Evolutionary conservation across 2,797 vertebrate species (phyloP).

Genomic region (Sandelia bainsii): DNA sequence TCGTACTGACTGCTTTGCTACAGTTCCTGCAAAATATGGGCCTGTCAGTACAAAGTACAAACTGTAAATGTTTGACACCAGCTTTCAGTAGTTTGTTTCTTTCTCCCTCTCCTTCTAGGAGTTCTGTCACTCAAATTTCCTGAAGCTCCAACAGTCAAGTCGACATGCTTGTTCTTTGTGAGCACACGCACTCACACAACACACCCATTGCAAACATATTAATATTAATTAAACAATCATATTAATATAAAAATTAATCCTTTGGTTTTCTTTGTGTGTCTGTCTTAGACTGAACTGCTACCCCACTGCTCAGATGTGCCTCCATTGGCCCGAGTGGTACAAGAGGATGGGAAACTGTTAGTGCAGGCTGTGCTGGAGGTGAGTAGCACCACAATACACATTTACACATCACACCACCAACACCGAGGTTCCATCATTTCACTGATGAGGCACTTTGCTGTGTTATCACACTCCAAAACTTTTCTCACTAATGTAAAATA

Average conservation of each 20-base stretch:
- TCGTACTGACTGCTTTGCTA: slow-evolving; percentile 1
- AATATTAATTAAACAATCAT: not conserved
- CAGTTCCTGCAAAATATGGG: slow-evolving; percentile 24
- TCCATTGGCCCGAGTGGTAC: slow-evolving; percentile 91
- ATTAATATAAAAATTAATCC: not conserved
- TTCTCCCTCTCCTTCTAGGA: slow-evolving; percentile 79
- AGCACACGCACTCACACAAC: slow-evolving; percentile 71
- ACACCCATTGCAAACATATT: not conserved
- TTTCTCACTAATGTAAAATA: slow-evolving; percentile 17
- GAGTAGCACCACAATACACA: slow-evolving; percentile 54
- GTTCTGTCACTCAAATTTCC: slow-evolving; percentile 98
- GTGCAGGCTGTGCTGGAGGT: slow-evolving; percentile 96
- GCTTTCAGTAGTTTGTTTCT: slow-evolving; percentile 32
- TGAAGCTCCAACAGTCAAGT: slow-evolving; percentile 97
- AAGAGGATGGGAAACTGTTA: slow-evolving; percentile 93
- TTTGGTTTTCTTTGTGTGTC: slow-evolving; percentile 30
- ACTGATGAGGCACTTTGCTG: slow-evolving; percentile 8
- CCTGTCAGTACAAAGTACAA: slow-evolving; percentile 44
- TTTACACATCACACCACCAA: not conserved
- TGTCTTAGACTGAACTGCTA: slow-evolving; percentile 92
- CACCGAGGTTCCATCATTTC: slow-evolving; percentile 1
- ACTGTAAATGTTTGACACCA: slow-evolving; percentile 47
- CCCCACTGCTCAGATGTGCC: slow-evolving; percentile 93
- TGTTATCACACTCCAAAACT: not conserved
- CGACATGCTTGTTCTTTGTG: slow-evolving; percentile 97